Evolutionary conservation across 2,888 invertebrate species (phyloP).

Genomic region (Polydrusus cervinus): DNA sequence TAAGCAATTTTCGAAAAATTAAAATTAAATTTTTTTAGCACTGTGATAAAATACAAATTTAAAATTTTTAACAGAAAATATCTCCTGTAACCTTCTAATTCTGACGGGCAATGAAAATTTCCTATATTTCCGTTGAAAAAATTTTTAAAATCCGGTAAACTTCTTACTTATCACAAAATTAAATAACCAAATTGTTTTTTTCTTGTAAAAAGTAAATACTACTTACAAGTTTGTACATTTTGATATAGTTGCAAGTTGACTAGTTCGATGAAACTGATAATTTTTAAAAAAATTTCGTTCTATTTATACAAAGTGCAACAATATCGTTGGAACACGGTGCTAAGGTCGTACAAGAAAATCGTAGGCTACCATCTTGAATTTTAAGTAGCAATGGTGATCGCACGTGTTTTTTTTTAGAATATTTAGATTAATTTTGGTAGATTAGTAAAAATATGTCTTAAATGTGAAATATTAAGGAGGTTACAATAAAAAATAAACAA

Average conservation of each 20-base stretch:
- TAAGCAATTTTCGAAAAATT: no score
- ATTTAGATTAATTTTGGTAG: conserved; percentile 29
- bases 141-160: no score
- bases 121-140: no score
- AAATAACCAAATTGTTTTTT: not conserved
- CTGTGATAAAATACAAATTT: no score
- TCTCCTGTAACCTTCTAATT: no score
- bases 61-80: no score
- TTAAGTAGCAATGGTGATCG: conserved; percentile 8
- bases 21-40: no score
- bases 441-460: conserved; percentile 10
- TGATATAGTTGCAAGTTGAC: conserved; percentile 23
- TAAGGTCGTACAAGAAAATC: conserved; percentile 31
- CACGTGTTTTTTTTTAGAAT: conserved; percentile 19
- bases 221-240: conserved; percentile 38
- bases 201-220: no score
- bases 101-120: no score
- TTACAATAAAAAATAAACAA: no score
- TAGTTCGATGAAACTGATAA: conserved; percentile 34
- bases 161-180: no score
- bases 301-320: conserved; percentile 34
- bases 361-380: conserved; percentile 28
- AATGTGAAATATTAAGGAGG: no score
- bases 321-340: conserved; percentile 5
- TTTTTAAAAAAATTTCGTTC: conserved; percentile 4